Percentiles rank a stretch among this genome's conserved stretches.
Evolutionary conservation across 1,140 invertebrate species (phyloP).

Genomic region (Colletes latitarsis): DNA sequence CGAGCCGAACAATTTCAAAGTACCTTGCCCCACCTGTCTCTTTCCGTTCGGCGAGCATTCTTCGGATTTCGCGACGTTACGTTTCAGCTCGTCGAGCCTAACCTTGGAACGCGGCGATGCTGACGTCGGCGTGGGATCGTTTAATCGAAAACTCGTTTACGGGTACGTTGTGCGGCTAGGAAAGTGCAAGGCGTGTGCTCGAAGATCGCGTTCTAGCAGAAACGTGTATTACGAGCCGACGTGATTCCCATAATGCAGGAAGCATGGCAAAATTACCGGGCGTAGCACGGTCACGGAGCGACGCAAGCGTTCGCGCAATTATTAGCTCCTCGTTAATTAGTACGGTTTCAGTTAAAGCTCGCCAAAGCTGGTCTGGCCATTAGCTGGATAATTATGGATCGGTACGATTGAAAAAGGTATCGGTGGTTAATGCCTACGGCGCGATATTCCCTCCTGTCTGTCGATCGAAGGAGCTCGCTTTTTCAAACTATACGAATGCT

Average conservation of each 20-base stretch:
- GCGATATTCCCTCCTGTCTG: not conserved
- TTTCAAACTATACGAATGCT: no score
- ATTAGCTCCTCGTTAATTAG: constrained; percentile 34
- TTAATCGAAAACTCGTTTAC: constrained; percentile 16
- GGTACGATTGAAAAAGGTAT: constrained; percentile 17
- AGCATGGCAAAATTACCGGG: not conserved
- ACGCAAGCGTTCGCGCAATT: not conserved
- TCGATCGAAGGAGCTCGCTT: not conserved
- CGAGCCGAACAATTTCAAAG: not conserved
- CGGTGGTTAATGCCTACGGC: not conserved
- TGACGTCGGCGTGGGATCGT: not conserved
- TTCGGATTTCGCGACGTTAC: not conserved
- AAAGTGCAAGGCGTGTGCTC: not conserved
- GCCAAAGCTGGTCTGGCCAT: not conserved
- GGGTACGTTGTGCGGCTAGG: not conserved
- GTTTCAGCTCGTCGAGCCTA: not conserved
- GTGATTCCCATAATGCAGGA: constrained; percentile 20
- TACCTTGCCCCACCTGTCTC: not conserved
- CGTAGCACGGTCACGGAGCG: constrained; percentile 21
- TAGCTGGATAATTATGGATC: constrained; percentile 7
- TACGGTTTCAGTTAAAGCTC: constrained; percentile 15
- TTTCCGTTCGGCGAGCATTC: not conserved
- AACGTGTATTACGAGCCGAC: not conserved
- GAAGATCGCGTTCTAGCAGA: not conserved
- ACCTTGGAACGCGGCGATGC: not conserved